Evolutionary conservation across 2,888 invertebrate species (phyloP), one percentile per base, ranked within the genome.

Genomic region (Amaurobius ferox): DNA sequence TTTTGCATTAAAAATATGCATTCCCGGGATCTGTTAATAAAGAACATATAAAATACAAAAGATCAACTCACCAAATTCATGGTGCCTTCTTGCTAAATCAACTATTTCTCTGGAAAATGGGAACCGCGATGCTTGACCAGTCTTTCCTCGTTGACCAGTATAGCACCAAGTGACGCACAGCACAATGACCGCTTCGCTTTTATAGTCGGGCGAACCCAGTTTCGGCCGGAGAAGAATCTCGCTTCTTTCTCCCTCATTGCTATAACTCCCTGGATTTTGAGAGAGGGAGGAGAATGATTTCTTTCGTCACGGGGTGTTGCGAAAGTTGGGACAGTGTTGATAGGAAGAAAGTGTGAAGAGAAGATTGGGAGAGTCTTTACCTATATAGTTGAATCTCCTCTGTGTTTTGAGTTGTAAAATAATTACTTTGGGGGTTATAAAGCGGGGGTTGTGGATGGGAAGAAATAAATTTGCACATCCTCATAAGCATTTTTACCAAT

Each of bases 101-200:
- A 30, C 64, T 64, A 30, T 23, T 55, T 1, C 23, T 55, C 55
- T 0, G 5, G 23, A 55, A 19, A 23, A 23, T 23, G 23, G 55
- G 55, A 55, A 55, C 55, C 1, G 23, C 55, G 55, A 55, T 55
- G 55, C 55, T 23, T 55, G 55, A 55, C 55, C 55, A 55, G 55
- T 55, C 44, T 62, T 74, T 70, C 68, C 68, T 44, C 32, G 44
- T 70, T 72, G 70, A 62, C 81, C 81, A 35, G 81, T 81, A 81
- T 62, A 70, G 68, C 81, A 76, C 81, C 74, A 81, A 81, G 70
- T 81, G 74, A 76, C 74, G 68, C 81, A 40, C 32, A 76, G 74
- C 81, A 81, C 81, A 81, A 76, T 81, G 70, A 74, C 74, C 81
- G 74, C 72, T 81, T 62, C 62, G 55, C 35, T 81, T 81, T 81